Conservation (phyloP, 2,113 vertebrate species). For the Ptilonorhynchus violaceus region DNA sequence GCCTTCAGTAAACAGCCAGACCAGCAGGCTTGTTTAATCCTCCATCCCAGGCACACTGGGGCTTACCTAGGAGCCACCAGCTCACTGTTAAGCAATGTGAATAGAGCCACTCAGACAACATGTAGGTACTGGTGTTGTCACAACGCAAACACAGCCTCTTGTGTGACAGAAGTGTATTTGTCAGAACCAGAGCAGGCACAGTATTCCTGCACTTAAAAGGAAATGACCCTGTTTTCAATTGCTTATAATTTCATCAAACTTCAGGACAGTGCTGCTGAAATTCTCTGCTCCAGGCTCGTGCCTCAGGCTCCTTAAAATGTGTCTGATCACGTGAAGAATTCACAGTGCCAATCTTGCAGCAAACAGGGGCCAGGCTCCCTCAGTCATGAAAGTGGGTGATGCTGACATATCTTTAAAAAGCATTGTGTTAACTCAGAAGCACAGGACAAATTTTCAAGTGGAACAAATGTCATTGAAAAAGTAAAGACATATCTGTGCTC, state of each 20-base stretch:
- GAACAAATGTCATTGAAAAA: background rate
- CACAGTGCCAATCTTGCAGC: background rate
- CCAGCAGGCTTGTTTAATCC: background rate
- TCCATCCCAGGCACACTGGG: background rate
- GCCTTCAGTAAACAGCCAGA: background rate
- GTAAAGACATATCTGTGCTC: background rate
- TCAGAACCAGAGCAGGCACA: rapidly evolving
- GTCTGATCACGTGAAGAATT: background rate
- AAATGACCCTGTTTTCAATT: background rate
- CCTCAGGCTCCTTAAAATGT: background rate
- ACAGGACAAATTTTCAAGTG: background rate
- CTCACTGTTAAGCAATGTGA: background rate
- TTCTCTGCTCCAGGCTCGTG: background rate
- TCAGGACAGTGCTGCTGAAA: background rate
- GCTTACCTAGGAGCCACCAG: background rate
- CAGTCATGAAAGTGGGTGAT: rapidly evolving
- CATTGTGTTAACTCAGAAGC: background rate
- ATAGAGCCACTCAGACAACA: background rate
- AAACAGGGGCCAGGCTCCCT: background rate
- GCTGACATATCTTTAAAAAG: background rate
- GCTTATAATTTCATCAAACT: background rate
- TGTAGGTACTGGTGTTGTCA: background rate
- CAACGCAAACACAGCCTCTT: background rate
- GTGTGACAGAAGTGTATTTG: background rate
- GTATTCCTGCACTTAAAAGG: background rate